phyloP scores from a whole-genome alignment of 1,140 invertebrate species.

The Tetragnatha versicolor region DNA sequence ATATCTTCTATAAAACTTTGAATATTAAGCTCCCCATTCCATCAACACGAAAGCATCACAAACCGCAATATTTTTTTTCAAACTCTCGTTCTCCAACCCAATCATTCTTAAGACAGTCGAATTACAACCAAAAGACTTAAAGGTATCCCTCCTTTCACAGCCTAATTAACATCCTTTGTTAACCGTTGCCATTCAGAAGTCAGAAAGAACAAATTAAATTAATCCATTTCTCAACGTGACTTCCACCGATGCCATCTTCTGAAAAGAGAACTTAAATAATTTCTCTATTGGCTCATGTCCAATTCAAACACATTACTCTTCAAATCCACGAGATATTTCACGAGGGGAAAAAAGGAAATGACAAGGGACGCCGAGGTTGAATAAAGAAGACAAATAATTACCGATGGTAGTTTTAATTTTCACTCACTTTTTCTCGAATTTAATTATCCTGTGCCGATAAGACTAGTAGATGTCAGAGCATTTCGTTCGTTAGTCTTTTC shows the following conservation, averaged over 20 bases:
- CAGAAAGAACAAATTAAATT: neutral
- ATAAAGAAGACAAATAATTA: constrained; percentile 30
- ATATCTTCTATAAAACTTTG: too few species aligned
- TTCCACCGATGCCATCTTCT: neutral
- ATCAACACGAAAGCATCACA: too few species aligned
- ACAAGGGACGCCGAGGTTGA: neutral
- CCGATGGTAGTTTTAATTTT: constrained; percentile 36
- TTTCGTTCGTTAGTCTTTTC: constrained; percentile 3
- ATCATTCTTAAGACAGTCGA: too few species aligned
- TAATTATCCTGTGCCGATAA: constrained; percentile 26
- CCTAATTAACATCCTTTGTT: too few species aligned
- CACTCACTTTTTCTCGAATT: constrained; percentile 23
- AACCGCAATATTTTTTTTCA: too few species aligned
- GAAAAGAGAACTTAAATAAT: neutral
- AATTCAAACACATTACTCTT: constrained; percentile 4
- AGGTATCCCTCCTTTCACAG: too few species aligned
- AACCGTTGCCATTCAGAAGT: too few species aligned
- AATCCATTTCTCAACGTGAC: neutral
- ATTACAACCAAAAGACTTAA: too few species aligned
- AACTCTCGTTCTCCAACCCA: too few species aligned
- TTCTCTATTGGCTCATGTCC: constrained; percentile 19
- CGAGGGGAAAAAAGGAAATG: neutral
- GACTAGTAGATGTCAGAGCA: neutral
- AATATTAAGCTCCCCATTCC: too few species aligned
- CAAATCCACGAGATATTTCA: neutral